Conservation (phyloP, 2,888 invertebrate species). For the Lingula anatina region DNA sequence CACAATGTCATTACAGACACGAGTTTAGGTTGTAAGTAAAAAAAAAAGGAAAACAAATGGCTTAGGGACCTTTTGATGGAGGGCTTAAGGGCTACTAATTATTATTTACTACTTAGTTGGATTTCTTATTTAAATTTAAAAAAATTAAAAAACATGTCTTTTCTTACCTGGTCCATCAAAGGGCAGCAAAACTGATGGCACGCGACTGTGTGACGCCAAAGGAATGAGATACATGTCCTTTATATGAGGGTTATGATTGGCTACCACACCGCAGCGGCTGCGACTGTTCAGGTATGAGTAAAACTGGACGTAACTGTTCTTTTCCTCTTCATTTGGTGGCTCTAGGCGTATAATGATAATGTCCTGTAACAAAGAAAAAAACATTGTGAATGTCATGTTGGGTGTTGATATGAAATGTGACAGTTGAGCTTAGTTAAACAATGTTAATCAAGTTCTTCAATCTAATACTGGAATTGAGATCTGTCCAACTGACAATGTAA, state of each 20-base stretch:
- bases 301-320: slow-evolving; percentile 75
- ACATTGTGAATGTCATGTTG: not conserved
- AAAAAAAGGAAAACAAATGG: no score
- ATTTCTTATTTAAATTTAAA: no score
- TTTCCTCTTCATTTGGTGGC: slow-evolving; percentile 71
- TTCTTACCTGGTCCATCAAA: slow-evolving; percentile 64
- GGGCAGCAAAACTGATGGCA: slow-evolving; percentile 59
- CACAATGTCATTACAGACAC: no score
- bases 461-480: no score
- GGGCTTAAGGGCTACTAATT: no score
- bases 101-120: no score
- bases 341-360: slow-evolving; percentile 76
- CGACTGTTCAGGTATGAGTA: slow-evolving; percentile 85
- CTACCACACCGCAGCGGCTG: slow-evolving; percentile 69
- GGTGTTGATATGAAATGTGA: not conserved
- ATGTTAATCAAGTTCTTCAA: no score
- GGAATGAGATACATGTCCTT: slow-evolving; percentile 94
- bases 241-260: slow-evolving; percentile 65
- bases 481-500: no score
- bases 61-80: no score
- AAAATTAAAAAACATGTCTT: no score
- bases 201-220: slow-evolving; percentile 66
- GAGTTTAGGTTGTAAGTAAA: no score
- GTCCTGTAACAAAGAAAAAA: slow-evolving; percentile 58
- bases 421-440: no score